Evolutionary conservation across 1,140 invertebrate genomes (phyloP).

Genomic region (Monochamus saltuarius): DNA sequence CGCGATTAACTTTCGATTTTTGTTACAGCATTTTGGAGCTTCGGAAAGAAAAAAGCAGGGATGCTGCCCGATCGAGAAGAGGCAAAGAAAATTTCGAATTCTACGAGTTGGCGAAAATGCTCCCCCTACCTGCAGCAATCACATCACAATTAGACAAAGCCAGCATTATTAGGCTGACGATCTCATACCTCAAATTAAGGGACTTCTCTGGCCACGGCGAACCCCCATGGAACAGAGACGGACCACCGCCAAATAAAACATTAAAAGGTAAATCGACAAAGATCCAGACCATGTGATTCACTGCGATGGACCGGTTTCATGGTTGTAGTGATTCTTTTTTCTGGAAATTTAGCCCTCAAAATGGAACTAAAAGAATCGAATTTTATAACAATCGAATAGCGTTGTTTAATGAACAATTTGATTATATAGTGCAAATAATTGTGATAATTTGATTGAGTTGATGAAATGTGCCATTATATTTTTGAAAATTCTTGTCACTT

Average conservation of each 20-base stretch:
- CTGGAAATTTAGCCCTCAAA: too few species aligned
- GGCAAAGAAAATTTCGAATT: conserved; percentile 99
- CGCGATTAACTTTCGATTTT: conserved; percentile 29
- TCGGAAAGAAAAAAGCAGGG: conserved; percentile 94
- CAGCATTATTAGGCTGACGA: conserved; percentile 96
- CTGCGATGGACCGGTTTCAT: too few species aligned
- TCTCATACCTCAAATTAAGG: conserved; percentile 93
- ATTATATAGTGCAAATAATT: too few species aligned
- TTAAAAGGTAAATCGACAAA: conserved; percentile 74
- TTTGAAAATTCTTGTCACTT: too few species aligned
- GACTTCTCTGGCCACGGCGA: conserved; percentile 95
- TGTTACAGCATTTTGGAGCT: conserved; percentile 91
- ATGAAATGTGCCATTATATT: too few species aligned
- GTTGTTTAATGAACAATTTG: too few species aligned
- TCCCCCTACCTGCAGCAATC: conserved; percentile 93
- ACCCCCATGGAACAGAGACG: conserved; percentile 87
- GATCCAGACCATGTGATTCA: conserved; percentile 8
- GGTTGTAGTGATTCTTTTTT: too few species aligned
- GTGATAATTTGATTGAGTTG: too few species aligned
- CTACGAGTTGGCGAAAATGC: conserved; percentile 96
- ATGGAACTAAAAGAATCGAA: too few species aligned
- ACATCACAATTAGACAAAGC: conserved; percentile 98
- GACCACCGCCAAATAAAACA: conserved; percentile 72
- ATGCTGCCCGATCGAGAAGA: conserved; percentile 89
- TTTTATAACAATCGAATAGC: too few species aligned